These are phyloP conservation scores for Mustela erminea DNA, from an alignment of 2,797 vertebrate genomes.

Conservation along the genomic window DNA sequence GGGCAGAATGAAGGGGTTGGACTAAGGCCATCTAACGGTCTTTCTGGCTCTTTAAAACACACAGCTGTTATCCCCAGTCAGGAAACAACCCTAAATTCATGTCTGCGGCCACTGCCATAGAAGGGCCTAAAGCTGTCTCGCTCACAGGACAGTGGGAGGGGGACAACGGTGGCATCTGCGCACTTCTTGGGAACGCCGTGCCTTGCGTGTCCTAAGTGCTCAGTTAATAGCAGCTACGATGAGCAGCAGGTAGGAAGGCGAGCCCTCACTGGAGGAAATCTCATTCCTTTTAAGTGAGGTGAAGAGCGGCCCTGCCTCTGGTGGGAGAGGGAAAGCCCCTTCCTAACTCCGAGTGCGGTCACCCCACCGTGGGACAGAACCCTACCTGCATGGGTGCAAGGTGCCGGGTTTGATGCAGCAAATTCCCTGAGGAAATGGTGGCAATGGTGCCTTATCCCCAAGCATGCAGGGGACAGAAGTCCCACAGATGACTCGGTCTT, in stretches of 20 bases:
- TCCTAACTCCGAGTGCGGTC: too few relatives aligned
- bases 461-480: not conserved
- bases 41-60: not conserved
- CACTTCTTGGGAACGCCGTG: not conserved
- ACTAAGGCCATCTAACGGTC: not conserved
- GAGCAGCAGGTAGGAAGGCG: not conserved
- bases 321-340: not conserved
- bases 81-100: not conserved
- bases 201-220: not conserved
- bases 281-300: not conserved
- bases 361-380: too few relatives aligned
- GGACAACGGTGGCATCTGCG: rapidly evolving
- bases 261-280: not conserved
- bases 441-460: too few relatives aligned
- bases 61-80: not conserved
- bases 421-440: not conserved
- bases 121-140: not conserved
- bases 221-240: not conserved
- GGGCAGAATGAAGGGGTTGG: not conserved
- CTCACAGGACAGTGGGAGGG: not conserved
- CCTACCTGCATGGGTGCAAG: not conserved
- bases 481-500: not conserved
- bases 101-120: not conserved
- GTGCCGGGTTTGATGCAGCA: not conserved
- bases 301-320: not conserved